A percentile compares a stretch with the other conserved stretches of the same genome.
phyloP scores from a whole-genome alignment of 2,113 vertebrate species.

The Caloenas nicobarica region DNA sequence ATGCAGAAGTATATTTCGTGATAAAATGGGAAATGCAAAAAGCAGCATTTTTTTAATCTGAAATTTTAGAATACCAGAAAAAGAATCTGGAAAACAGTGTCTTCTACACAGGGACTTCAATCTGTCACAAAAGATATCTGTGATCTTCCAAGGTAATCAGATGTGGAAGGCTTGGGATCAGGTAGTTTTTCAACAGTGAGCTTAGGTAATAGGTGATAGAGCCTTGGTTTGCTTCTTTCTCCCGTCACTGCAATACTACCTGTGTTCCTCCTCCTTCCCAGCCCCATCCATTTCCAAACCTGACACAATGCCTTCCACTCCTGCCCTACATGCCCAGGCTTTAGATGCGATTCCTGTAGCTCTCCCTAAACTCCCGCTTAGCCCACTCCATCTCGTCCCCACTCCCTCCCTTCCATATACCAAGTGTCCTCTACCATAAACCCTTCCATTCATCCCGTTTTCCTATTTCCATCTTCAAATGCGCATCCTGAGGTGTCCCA shows the following conservation, averaged over 20 bases:
- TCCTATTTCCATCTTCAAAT: not conserved
- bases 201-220: not conserved
- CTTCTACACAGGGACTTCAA: not conserved
- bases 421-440: not conserved
- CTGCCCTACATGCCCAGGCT: not conserved
- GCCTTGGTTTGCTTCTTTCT: not conserved
- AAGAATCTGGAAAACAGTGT: not conserved
- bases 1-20: not conserved
- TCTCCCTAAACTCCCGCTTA: not conserved
- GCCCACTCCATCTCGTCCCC: not conserved
- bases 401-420: not conserved
- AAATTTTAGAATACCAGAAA: not conserved
- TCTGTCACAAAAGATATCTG: not conserved
- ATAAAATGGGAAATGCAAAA: not conserved
- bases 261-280: not conserved
- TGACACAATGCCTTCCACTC: not conserved
- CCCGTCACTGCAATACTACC: not conserved
- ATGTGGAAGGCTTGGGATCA: not conserved
- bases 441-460: not conserved
- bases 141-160: not conserved
- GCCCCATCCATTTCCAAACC: not conserved
- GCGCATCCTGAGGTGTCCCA: not conserved
- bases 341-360: not conserved
- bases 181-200: not conserved
- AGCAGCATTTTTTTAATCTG: not conserved